Conservation (phyloP, 2,113 vertebrate species). For the Atlantisia rogersi region DNA sequence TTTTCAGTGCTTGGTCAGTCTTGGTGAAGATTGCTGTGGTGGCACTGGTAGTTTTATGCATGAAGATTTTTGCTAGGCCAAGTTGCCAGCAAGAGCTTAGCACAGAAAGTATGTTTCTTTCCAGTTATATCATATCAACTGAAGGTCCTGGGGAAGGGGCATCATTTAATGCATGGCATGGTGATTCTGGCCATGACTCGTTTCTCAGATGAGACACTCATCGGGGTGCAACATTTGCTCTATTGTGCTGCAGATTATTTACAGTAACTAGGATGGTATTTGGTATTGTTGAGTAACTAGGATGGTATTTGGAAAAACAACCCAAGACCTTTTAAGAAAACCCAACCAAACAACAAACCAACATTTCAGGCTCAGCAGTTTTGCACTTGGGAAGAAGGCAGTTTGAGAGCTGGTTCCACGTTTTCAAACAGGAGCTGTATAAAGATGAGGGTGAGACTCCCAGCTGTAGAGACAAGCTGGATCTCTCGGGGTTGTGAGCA, state of each 20-base stretch:
- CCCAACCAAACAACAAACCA: too few relatives aligned
- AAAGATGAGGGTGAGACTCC: background rate
- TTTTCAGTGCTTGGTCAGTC: background rate
- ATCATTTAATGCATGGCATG: background rate
- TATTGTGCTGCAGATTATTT: background rate
- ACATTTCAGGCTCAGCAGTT: background rate
- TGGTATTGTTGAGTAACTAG: background rate
- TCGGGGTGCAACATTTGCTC: rapidly evolving
- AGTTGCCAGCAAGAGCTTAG: background rate
- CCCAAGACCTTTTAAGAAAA: background rate
- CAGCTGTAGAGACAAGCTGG: background rate
- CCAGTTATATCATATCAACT: background rate
- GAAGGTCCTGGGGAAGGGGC: background rate
- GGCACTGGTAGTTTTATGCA: background rate
- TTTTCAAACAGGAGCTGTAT: background rate
- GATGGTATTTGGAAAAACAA: background rate
- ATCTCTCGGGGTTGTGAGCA: background rate
- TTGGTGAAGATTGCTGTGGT: background rate
- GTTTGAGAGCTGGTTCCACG: too few relatives aligned
- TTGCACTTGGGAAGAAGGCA: background rate
- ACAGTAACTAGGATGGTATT: background rate
- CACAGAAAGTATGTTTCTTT: background rate
- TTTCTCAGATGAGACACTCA: background rate
- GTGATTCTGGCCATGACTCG: background rate
- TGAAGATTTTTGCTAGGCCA: background rate